phyloP scores from a whole-genome alignment of 2,113 vertebrate species.

The Hylia prasina region DNA sequence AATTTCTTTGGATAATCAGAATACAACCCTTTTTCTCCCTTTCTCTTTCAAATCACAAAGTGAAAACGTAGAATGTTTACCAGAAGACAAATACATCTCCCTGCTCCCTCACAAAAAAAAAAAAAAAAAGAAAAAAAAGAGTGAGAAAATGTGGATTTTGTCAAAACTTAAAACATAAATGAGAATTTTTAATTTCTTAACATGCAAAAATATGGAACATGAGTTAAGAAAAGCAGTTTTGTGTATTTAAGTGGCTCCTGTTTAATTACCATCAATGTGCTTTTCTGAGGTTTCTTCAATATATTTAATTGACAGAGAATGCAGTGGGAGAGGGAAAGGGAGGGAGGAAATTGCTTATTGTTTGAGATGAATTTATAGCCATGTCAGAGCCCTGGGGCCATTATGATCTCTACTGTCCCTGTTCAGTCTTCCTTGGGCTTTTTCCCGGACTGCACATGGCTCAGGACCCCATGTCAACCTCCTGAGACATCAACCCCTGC shows the following conservation, averaged over 20 bases:
- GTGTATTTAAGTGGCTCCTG: not conserved
- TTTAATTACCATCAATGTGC: not conserved
- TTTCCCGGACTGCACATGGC: fast-evolving
- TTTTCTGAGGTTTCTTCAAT: not conserved
- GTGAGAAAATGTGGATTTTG: not conserved
- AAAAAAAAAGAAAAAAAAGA: not conserved
- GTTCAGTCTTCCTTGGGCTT: not conserved
- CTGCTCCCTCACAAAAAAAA: no score
- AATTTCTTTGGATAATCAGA: not conserved
- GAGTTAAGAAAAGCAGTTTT: not conserved
- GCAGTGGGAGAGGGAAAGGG: not conserved
- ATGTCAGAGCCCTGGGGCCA: not conserved
- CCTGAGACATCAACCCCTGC: no score
- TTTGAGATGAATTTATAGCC: not conserved
- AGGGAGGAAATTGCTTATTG: not conserved
- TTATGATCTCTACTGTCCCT: not conserved
- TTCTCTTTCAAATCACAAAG: not conserved
- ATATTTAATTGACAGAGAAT: not conserved
- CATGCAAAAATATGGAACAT: not conserved
- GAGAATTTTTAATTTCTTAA: not conserved
- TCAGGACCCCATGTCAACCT: not conserved
- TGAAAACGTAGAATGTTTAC: not conserved
- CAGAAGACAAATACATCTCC: not conserved
- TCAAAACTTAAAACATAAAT: not conserved
- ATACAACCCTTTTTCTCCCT: not conserved